These are phyloP conservation scores for Platorchestia sp. DNA, from an alignment of 1,140 invertebrate species.

Conservation along the genomic window DNA sequence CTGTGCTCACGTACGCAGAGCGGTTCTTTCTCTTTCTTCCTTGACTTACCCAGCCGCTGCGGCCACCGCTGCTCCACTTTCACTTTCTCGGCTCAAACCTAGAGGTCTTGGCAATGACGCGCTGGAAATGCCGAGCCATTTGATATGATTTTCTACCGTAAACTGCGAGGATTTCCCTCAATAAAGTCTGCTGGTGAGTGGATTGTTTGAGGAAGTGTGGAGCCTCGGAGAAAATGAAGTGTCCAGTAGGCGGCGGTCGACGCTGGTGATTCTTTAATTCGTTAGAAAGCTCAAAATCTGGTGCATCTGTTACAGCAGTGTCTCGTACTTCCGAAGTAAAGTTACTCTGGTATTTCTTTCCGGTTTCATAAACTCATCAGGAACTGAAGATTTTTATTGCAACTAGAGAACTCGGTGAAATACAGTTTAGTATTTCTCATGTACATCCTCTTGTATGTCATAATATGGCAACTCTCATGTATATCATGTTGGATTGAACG, in stretches of 20 bases:
- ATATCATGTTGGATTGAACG: too few species aligned
- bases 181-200: neutral
- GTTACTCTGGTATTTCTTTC: too few species aligned
- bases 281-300: neutral
- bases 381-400: too few species aligned
- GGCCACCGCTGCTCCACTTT: neutral
- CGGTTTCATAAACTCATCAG: too few species aligned
- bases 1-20: neutral
- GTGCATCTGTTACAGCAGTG: neutral
- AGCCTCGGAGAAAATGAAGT: neutral
- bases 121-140: neutral
- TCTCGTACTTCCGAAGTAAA: neutral
- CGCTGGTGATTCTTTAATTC: neutral
- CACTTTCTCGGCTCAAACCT: neutral
- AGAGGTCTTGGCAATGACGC: neutral
- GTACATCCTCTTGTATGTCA: too few species aligned
- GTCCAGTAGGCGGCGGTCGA: neutral
- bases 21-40: slow-evolving; percentile 6
- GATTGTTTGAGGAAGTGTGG: neutral
- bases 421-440: too few species aligned
- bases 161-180: neutral
- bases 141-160: neutral
- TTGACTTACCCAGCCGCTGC: neutral
- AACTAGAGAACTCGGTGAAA: too few species aligned
- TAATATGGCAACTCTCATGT: too few species aligned